phyloP scores from a whole-genome alignment of 2,888 invertebrate genomes.

The Exephanes ischioxanthus region DNA sequence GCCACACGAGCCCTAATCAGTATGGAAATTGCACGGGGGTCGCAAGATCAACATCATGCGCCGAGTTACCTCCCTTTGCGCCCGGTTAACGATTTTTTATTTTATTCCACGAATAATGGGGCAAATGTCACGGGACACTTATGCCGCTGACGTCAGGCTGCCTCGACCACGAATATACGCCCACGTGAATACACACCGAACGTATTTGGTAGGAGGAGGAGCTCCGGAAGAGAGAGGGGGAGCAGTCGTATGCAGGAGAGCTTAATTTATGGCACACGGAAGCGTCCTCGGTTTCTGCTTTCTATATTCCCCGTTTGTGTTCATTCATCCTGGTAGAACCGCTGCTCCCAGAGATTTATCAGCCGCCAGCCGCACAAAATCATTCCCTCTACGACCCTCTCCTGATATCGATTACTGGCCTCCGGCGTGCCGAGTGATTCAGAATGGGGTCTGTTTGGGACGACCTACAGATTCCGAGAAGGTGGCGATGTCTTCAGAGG shows the following conservation, averaged over 20 bases:
- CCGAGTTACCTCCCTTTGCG: background rate
- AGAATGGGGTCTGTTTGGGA: conserved; percentile 9
- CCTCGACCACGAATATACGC: background rate
- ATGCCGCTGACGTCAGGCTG: conserved; percentile 20
- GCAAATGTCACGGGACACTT: conserved; percentile 27
- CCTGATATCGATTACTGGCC: conserved; percentile 51
- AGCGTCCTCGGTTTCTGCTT: conserved; percentile 25
- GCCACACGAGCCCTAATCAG: background rate
- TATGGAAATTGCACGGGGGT: background rate
- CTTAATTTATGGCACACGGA: conserved; percentile 50
- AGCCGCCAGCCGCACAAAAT: conserved; percentile 20
- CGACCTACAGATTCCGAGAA: background rate
- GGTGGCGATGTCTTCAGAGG: background rate
- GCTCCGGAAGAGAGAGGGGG: conserved; percentile 1
- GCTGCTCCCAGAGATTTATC: conserved; percentile 51
- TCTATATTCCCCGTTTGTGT: conserved; percentile 20
- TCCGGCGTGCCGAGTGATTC: conserved; percentile 35
- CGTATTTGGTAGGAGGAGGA: conserved; percentile 13
- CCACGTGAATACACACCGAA: conserved; percentile 1
- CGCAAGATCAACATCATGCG: background rate
- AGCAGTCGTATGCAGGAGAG: conserved; percentile 26
- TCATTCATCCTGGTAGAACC: conserved; percentile 26
- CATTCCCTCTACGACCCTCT: conserved; percentile 13
- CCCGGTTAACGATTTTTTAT: conserved; percentile 36
- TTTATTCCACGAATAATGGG: conserved; percentile 35